Conservation (phyloP, 2,888 invertebrate genomes). For the Chrysina gloriosa region DNA sequence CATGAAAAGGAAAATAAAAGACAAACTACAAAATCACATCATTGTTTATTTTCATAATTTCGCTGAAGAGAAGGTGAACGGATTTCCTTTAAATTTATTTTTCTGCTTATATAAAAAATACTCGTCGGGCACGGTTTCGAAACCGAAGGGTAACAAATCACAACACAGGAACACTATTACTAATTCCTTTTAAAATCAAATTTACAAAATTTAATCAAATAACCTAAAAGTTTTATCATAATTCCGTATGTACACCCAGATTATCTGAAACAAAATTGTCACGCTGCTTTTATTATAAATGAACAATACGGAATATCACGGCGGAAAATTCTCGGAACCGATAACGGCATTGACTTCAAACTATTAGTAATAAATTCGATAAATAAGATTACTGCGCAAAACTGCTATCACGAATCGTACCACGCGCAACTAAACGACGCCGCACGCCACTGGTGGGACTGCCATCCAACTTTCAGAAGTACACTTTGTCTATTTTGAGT, state of each 20-base stretch:
- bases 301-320: no score
- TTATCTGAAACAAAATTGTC: slow-evolving; percentile 58
- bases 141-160: slow-evolving; percentile 29
- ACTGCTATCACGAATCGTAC: no score
- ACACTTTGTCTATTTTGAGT: no score
- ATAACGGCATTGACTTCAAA: no score
- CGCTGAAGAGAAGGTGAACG: background rate
- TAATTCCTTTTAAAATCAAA: slow-evolving; percentile 42
- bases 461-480: no score
- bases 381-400: no score
- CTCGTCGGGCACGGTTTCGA: background rate
- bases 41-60: slow-evolving; percentile 20
- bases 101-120: slow-evolving; percentile 20
- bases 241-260: slow-evolving; percentile 62
- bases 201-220: slow-evolving; percentile 49
- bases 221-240: slow-evolving; percentile 51
- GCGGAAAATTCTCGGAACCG: no score
- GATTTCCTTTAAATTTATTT: background rate
- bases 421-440: no score
- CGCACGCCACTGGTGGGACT: no score
- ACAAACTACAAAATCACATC: slow-evolving; percentile 19
- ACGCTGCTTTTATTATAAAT: no score
- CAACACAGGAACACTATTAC: slow-evolving; percentile 22
- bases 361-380: no score
- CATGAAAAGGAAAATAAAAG: background rate